A percentile compares a stretch with the other conserved stretches of the same genome.
Evolutionary conservation across 2,888 invertebrate species (phyloP).

Genomic region (Buathra laborator): DNA sequence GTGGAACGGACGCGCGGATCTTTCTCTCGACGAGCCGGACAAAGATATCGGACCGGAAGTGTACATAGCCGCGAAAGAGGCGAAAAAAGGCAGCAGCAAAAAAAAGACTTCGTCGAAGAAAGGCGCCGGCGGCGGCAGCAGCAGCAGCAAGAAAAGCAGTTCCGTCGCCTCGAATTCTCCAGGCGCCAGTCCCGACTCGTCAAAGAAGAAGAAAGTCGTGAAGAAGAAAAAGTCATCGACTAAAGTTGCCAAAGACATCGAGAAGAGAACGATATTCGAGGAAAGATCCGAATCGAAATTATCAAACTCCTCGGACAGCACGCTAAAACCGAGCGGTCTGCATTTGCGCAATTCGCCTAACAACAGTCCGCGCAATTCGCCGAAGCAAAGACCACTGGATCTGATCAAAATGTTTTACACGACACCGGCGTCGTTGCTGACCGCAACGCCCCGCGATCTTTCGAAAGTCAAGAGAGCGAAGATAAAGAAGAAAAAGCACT

Average conservation of each 20-base stretch:
- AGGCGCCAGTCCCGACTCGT: conserved; percentile 74
- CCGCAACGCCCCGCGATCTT: conserved; percentile 83
- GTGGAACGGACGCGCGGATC: conserved; percentile 80
- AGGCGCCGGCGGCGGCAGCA: no score
- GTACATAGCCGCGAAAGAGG: conserved; percentile 62
- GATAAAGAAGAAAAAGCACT: conserved; percentile 81
- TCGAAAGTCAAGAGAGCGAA: conserved; percentile 82
- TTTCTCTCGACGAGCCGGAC: conserved; percentile 76
- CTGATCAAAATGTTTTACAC: conserved; percentile 83
- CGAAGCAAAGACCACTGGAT: conserved; percentile 81
- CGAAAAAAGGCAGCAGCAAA: conserved; percentile 63
- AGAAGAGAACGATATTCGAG: conserved; percentile 72
- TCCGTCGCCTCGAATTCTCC: conserved; percentile 63
- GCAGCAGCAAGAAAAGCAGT: conserved; percentile 62
- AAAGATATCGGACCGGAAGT: conserved; percentile 73
- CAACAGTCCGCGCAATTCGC: conserved; percentile 75
- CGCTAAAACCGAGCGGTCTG: conserved; percentile 68
- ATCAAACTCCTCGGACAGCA: conserved; percentile 68
- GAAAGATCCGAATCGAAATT: conserved; percentile 69
- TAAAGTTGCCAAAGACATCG: conserved; percentile 83
- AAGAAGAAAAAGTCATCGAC: conserved; percentile 80
- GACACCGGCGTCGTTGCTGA: conserved; percentile 81
- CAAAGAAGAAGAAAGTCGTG: conserved; percentile 79
- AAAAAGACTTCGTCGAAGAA: conserved; percentile 57
- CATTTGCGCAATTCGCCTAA: conserved; percentile 69